A percentile compares a stretch with the other conserved stretches of the same genome.
phyloP scores from a whole-genome alignment of 2,113 vertebrate genomes.

The Scomber japonicus region DNA sequence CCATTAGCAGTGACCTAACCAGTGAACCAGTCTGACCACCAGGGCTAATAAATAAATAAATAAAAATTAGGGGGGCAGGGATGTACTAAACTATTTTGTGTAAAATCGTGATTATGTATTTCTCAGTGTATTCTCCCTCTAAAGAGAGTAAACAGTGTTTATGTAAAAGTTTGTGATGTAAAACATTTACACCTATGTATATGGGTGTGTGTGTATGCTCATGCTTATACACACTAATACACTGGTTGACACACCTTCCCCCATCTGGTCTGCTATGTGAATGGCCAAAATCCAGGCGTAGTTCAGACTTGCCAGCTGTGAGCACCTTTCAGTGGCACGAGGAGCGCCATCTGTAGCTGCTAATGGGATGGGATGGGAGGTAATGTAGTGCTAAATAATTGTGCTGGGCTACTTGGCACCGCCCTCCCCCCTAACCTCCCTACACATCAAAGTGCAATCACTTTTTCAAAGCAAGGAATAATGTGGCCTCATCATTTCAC shows the following conservation, averaged over 20 bases:
- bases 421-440: slow-evolving; percentile 46
- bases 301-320: slow-evolving; percentile 72
- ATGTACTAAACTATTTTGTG: too few relatives aligned
- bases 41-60: too few relatives aligned
- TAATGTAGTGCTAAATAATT: slow-evolving; percentile 80
- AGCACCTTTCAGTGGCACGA: slow-evolving; percentile 68
- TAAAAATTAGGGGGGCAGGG: too few relatives aligned
- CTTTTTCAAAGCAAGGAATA: slow-evolving; percentile 58
- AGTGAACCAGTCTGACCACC: too few relatives aligned
- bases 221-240: background rate
- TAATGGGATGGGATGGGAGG: slow-evolving; percentile 74
- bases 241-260: slow-evolving; percentile 40
- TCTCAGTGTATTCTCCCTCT: background rate
- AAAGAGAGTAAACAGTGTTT: too few relatives aligned
- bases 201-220: background rate
- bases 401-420: slow-evolving; percentile 64
- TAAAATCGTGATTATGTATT: too few relatives aligned
- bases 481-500: slow-evolving; percentile 54
- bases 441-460: slow-evolving; percentile 57
- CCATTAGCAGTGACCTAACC: too few relatives aligned
- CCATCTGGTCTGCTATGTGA: slow-evolving; percentile 62
- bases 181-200: background rate
- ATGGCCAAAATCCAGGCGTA: slow-evolving; percentile 70
- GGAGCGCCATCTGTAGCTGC: slow-evolving; percentile 76
- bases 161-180: background rate